phyloP scores from a whole-genome alignment of 2,888 invertebrate genomes.

The Hedychridium roseum region DNA sequence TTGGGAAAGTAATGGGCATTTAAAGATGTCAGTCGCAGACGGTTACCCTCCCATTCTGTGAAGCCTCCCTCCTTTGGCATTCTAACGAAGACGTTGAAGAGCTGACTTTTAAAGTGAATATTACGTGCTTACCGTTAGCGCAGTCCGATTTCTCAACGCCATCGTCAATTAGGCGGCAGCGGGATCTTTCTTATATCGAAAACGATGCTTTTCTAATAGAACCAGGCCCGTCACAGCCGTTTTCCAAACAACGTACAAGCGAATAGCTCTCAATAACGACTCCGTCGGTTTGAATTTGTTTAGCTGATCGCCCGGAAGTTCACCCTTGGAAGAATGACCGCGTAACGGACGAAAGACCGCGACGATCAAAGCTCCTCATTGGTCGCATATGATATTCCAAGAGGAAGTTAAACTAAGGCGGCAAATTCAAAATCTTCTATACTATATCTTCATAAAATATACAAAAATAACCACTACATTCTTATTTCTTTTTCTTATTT shows the following conservation, averaged over 20 bases:
- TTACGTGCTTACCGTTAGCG: constrained; percentile 45
- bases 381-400: no score
- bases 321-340: constrained; percentile 4
- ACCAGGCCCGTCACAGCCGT: constrained; percentile 18
- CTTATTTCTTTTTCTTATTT: no score
- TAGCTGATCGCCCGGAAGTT: constrained; percentile 35
- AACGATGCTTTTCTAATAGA: constrained; percentile 10
- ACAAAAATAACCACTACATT: no score
- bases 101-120: not conserved
- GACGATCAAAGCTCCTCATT: no score
- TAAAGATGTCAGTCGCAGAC: constrained; percentile 47
- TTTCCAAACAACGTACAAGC: constrained; percentile 36
- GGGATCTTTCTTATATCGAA: not conserved
- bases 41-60: constrained; percentile 36
- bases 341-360: constrained; percentile 7
- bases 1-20: constrained; percentile 41
- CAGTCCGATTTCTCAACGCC: constrained; percentile 53
- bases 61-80: constrained; percentile 15
- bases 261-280: constrained; percentile 49
- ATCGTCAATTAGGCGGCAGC: constrained; percentile 31
- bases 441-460: no score
- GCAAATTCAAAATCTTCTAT: no score
- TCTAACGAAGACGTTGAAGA: not conserved
- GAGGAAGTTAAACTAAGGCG: no score
- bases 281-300: constrained; percentile 55